Conservation (phyloP, 2,797 vertebrate species). For the Liasis olivaceus region DNA sequence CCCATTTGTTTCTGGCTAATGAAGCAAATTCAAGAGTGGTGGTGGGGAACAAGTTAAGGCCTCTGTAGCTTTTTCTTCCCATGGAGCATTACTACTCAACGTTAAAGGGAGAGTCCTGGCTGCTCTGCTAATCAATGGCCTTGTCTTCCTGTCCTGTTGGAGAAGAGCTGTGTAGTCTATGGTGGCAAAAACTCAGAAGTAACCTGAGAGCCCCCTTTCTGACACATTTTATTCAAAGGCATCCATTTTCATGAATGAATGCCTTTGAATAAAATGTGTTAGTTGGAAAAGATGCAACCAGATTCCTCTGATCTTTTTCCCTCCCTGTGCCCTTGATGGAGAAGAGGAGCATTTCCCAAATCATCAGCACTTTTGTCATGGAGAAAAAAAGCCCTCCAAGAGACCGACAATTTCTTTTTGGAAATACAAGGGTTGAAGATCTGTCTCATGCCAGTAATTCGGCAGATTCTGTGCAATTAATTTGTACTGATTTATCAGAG, state of each 20-base stretch:
- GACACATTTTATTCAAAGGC: no score
- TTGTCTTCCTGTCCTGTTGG: background rate
- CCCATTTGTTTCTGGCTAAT: background rate
- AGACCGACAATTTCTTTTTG: rapidly evolving
- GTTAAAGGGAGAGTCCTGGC: no score
- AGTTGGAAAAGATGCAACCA: no score
- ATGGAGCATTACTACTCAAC: no score
- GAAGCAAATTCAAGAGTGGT: background rate
- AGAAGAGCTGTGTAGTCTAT: no score
- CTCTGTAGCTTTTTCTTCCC: background rate
- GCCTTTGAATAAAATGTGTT: no score
- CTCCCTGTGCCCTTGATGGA: background rate
- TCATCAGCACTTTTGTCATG: constrained; percentile 46
- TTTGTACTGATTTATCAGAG: constrained; percentile 2
- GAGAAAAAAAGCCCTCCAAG: background rate
- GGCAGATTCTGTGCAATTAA: constrained; percentile 6
- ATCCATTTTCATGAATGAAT: no score
- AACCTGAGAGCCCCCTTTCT: no score
- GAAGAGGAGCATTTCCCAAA: constrained; percentile 38
- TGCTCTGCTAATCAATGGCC: background rate
- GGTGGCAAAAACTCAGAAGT: no score
- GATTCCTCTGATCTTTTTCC: no score
- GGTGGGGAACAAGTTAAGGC: no score
- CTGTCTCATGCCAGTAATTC: background rate
- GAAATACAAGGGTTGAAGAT: rapidly evolving